Conservation (phyloP, 2,797 vertebrate genomes). For the Trachops cirrhosus region DNA sequence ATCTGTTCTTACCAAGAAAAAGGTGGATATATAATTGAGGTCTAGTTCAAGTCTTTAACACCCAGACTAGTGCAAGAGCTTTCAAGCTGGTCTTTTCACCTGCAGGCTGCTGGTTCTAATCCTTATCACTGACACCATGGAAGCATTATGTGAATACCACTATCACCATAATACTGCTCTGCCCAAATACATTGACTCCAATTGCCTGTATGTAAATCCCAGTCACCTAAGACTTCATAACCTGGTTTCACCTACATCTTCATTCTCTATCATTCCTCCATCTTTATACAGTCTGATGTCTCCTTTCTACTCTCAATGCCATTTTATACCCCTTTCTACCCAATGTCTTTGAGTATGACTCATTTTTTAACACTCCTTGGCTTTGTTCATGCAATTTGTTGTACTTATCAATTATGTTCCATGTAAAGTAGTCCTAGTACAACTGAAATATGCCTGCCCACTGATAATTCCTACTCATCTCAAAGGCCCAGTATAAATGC, state of each 20-base stretch:
- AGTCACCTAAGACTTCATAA: neutral
- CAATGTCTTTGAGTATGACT: neutral
- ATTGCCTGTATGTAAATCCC: neutral
- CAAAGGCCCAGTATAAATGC: neutral
- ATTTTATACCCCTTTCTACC: neutral
- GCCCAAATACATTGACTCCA: neutral
- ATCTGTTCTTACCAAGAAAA: neutral
- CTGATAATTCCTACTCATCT: neutral
- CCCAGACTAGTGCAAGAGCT: neutral
- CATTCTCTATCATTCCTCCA: neutral
- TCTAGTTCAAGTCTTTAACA: neutral
- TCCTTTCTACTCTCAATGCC: neutral
- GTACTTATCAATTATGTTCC: neutral
- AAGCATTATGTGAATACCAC: neutral
- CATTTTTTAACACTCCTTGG: neutral
- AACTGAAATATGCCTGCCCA: neutral
- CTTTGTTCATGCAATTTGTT: neutral
- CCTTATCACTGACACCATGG: neutral
- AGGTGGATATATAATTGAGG: neutral
- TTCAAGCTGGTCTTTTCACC: neutral
- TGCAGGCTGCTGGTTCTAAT: neutral
- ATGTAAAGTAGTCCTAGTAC: neutral
- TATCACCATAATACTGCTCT: neutral
- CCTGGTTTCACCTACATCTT: neutral
- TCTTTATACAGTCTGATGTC: neutral